phyloP scores from a whole-genome alignment of 2,888 invertebrate genomes.

The Callosobruchus maculatus region DNA sequence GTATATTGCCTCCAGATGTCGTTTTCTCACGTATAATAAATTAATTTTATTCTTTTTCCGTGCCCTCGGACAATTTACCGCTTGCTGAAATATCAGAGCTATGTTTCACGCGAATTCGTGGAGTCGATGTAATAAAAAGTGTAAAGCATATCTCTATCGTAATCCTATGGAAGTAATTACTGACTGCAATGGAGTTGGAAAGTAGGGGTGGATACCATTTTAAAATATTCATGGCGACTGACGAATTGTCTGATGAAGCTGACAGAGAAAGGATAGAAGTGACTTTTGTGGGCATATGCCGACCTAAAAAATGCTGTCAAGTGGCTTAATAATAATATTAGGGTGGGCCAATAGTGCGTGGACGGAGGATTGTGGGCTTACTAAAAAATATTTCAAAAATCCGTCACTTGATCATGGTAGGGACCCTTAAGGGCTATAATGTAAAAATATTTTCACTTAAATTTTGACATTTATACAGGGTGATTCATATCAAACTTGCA shows the following conservation, averaged over 20 bases:
- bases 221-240: neutral
- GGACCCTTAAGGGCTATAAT: no score
- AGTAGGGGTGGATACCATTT: neutral
- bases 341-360: no score
- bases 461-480: no score
- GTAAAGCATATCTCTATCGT: neutral
- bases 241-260: neutral
- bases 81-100: neutral
- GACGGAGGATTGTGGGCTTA: no score
- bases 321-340: no score
- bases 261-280: no score
- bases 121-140: neutral
- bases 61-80: neutral
- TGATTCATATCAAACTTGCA: no score
- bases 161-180: neutral
- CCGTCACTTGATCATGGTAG: no score
- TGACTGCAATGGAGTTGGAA: neutral
- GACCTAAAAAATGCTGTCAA: no score
- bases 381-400: no score
- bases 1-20: neutral
- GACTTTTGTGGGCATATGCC: no score
- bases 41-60: neutral
- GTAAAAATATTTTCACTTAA: no score
- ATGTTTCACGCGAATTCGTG: neutral
- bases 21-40: neutral